Percentiles rank a stretch among this genome's conserved stretches.
Evolutionary conservation across 1,140 invertebrate species (phyloP).

Genomic region (Sogatella furcifera): DNA sequence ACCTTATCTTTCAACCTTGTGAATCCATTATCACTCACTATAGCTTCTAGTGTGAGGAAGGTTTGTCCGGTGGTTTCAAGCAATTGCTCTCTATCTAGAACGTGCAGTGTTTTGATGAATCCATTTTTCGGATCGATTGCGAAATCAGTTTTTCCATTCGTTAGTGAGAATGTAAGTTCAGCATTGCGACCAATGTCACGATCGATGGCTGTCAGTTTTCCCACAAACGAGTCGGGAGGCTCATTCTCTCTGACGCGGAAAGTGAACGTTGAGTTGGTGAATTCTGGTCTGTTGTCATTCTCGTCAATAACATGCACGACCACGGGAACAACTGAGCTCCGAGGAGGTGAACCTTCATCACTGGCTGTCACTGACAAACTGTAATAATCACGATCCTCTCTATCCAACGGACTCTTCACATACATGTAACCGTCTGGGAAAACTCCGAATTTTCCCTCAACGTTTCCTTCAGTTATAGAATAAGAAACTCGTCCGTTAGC

Average conservation of each 20-base stretch:
- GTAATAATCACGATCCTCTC: constrained; percentile 84
- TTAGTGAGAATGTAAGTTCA: constrained; percentile 76
- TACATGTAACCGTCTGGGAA: constrained; percentile 85
- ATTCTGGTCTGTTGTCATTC: constrained; percentile 89
- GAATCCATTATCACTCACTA: constrained; percentile 78
- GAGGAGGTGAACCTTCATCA: constrained; percentile 60
- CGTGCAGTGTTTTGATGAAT: constrained; percentile 73
- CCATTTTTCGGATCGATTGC: constrained; percentile 81
- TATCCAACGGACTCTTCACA: constrained; percentile 69
- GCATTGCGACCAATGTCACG: constrained; percentile 84
- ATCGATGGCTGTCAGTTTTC: constrained; percentile 80
- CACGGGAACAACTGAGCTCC: constrained; percentile 72
- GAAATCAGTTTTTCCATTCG: constrained; percentile 69
- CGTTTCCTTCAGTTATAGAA: constrained; percentile 71
- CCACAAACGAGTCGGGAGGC: constrained; percentile 77
- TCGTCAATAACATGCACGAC: constrained; percentile 89
- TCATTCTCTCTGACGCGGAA: constrained; percentile 84
- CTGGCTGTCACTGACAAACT: constrained; percentile 69
- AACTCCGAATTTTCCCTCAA: constrained; percentile 72
- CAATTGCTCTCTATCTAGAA: constrained; percentile 79
- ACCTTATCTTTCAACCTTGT: constrained; percentile 70
- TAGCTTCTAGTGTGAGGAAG: constrained; percentile 70
- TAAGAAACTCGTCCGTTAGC: constrained; percentile 73
- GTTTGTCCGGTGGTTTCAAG: constrained; percentile 62
- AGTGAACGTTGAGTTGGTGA: constrained; percentile 73